phyloP scores from a whole-genome alignment of 2,797 vertebrate species.

The Coregonus sp. region DNA sequence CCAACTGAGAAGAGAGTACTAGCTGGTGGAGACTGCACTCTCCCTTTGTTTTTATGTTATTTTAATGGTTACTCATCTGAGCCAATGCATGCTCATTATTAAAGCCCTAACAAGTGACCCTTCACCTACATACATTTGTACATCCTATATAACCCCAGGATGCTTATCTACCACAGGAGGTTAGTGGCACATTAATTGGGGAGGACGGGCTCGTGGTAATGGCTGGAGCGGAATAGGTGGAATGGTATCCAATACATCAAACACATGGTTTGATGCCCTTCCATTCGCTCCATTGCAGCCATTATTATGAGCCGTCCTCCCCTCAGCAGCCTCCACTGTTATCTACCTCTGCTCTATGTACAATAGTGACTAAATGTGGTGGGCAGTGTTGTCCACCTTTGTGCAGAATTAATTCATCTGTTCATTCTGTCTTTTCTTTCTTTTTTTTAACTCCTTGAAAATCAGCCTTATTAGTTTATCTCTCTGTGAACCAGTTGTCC shows the following conservation, averaged over 20 bases:
- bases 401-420: neutral
- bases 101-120: neutral
- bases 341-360: no score
- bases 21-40: neutral
- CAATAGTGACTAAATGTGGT: no score
- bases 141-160: neutral
- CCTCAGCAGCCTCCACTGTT: no score
- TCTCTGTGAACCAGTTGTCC: constrained; percentile 28
- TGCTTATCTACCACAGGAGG: no score
- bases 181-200: no score
- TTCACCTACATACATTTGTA: neutral
- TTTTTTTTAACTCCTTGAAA: neutral
- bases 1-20: constrained; percentile 39
- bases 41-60: neutral
- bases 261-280: neutral
- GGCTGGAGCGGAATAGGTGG: no score
- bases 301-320: no score
- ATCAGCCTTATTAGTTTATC: neutral
- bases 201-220: no score
- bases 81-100: neutral
- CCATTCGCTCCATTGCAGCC: no score
- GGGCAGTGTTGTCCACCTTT: neutral
- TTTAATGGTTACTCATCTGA: neutral
- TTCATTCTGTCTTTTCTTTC: constrained; percentile 14
- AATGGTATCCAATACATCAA: neutral